phyloP scores from a whole-genome alignment of 2,113 vertebrate genomes.

The Campylomormyrus tamandua region DNA sequence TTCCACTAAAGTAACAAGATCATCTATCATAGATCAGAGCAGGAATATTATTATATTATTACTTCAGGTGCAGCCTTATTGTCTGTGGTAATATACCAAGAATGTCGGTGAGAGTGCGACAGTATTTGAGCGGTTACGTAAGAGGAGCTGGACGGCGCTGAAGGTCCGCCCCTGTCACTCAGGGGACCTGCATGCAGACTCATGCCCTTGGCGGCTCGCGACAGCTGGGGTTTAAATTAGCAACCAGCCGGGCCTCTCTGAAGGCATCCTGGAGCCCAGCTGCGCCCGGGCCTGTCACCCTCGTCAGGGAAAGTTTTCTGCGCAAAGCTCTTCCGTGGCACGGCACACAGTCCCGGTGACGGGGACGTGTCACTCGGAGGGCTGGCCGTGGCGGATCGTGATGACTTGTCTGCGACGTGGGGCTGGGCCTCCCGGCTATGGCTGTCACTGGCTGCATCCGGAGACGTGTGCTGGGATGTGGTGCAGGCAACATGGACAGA shows the following conservation, averaged over 20 bases:
- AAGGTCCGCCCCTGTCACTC: constrained; percentile 54
- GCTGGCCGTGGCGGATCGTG: constrained; percentile 91
- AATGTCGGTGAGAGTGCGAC: constrained; percentile 3
- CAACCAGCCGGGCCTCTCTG: constrained; percentile 64
- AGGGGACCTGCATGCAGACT: constrained; percentile 47
- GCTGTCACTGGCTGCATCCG: constrained; percentile 66
- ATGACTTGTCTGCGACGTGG: constrained; percentile 89
- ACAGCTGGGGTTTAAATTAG: constrained; percentile 69
- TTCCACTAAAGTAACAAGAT: not conserved
- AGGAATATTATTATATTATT: not conserved
- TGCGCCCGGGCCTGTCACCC: constrained; percentile 87
- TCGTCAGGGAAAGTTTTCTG: constrained; percentile 92
- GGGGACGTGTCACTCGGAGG: constrained; percentile 86
- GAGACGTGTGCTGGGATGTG: constrained; percentile 73
- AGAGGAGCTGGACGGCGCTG: constrained; percentile 40
- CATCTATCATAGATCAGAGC: not conserved
- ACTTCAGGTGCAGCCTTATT: not conserved
- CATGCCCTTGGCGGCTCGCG: constrained; percentile 46
- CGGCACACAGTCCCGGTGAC: constrained; percentile 75
- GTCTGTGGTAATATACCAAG: constrained; percentile 7
- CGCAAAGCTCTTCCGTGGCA: constrained; percentile 86
- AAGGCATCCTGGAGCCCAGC: constrained; percentile 73
- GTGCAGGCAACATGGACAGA: constrained; percentile 52
- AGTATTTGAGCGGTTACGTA: constrained; percentile 42
- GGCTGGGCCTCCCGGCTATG: constrained; percentile 76